Base-by-base conservation (phyloP, 2,797 vertebrate species). In the Tolypeutes matacus region DNA sequence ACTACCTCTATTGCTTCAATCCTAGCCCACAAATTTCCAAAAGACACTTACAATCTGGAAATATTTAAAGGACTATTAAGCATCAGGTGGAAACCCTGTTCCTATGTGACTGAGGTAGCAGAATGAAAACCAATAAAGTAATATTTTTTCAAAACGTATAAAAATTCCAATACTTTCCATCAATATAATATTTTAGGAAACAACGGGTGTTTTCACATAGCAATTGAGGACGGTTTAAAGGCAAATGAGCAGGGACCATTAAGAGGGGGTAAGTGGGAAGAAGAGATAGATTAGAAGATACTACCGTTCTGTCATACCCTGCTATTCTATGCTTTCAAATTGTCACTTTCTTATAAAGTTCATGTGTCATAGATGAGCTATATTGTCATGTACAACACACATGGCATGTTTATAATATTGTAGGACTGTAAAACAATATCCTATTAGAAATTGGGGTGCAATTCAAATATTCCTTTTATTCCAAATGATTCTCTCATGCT, bases 401-500 rank as follows among this genome's bases (percentile, higher is more conserved):
- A 23, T 15, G 13, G 3, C 20, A n/a, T 53, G 39, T 34, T 86
- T 73, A 56, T 83, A 76, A 89, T 87, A 77, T 12, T 27, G 46
- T 62, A 91, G 27, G 7, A 84, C 62, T 29, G 6, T 69, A 67
- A 91, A 67, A 94, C 34, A 58, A 93, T 88, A 94, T 64, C 65
- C 34, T 85, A 51, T 62, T 65, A 70, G 39, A 58, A 95, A 82
- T 1, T 73, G 95, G 62, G 6, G 94, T 75, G 93, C 31, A 80
- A 76, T 72, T 86, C 60, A 46, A 15, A n/a, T 2, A 53, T 31
- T 60, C 58, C 70, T 56, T 0, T 89, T 49, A 92, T 62, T 85
- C 76, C 84, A n/a, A 73, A 27, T 20, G 95, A 67, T 21, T 86
- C 21, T 70, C 78, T 64, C 83, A 82, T 90, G 80, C 76, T 90